Evolutionary conservation across 2,888 invertebrate genomes (phyloP).

Genomic region (Hoplodrina ambigua): DNA sequence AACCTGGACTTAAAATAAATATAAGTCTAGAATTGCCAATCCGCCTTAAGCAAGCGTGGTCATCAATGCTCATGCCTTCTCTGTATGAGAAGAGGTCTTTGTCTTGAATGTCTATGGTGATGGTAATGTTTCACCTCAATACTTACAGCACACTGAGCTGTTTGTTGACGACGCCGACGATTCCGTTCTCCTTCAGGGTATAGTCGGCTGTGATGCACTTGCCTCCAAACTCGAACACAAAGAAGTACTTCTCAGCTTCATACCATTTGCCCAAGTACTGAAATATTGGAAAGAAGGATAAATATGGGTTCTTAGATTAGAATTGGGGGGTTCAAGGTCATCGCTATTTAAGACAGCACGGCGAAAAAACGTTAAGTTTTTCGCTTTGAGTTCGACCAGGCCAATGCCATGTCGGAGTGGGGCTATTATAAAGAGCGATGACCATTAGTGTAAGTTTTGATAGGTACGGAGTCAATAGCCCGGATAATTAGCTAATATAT

Average conservation of each 20-base stretch:
- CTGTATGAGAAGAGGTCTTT: too few species aligned
- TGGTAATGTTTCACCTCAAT: neutral
- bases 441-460: neutral
- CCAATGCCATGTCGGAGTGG: too few species aligned
- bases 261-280: conserved; percentile 95
- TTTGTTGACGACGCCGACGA: conserved; percentile 86
- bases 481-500: neutral
- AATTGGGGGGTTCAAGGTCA: too few species aligned
- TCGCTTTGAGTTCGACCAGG: too few species aligned
- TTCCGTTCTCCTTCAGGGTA: conserved; percentile 80
- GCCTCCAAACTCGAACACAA: conserved; percentile 93
- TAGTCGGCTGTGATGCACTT: conserved; percentile 94
- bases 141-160: conserved; percentile 86
- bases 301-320: neutral
- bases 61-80: too few species aligned
- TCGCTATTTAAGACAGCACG: too few species aligned
- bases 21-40: too few species aligned
- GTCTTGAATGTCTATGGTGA: neutral
- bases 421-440: too few species aligned
- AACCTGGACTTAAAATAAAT: too few species aligned
- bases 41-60: too few species aligned
- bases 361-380: too few species aligned
- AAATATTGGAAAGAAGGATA: conserved; percentile 61
- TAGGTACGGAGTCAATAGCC: neutral
- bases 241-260: conserved; percentile 94